Evolutionary conservation across 2,888 invertebrate genomes (phyloP).

Genomic region (Metopia argyrocephala): DNA sequence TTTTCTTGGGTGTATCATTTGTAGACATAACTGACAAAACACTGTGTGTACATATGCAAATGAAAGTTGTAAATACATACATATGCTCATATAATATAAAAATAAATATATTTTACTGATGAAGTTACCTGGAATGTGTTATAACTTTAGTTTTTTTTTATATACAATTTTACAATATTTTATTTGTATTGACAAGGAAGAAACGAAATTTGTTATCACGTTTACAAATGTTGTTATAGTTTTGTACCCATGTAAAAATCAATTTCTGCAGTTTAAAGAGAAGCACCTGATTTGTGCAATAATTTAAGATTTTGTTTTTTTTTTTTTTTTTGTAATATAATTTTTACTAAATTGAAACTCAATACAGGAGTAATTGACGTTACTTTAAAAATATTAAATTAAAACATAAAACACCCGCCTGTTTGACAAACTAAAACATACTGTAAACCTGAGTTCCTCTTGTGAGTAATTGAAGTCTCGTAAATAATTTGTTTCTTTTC

Average conservation of each 20-base stretch:
- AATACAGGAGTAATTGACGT: neutral
- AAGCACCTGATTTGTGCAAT: conserved; percentile 19
- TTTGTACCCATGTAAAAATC: neutral
- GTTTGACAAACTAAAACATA: conserved; percentile 31
- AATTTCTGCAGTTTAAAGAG: too few relatives aligned
- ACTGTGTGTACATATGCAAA: neutral
- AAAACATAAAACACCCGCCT: conserved; percentile 18
- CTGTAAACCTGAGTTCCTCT: conserved; percentile 36
- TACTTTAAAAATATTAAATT: neutral
- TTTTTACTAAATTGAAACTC: conserved; percentile 1
- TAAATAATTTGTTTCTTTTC: conserved; percentile 9
- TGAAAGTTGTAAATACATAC: too few relatives aligned
- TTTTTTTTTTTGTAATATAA: conserved; percentile 9
- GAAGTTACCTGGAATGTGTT: conserved; percentile 18
- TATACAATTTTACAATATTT: neutral
- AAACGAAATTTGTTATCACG: conserved; percentile 32
- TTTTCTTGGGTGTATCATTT: conserved; percentile 4
- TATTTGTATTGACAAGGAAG: conserved; percentile 34
- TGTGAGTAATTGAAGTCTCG: conserved; percentile 23
- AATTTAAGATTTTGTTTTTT: conserved; percentile 1
- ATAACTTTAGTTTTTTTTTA: neutral
- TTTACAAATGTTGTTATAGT: conserved; percentile 19
- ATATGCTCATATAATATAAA: neutral
- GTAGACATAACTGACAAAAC: neutral
- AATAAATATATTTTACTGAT: too few relatives aligned